A percentile compares a stretch with the other conserved stretches of the same genome.
These are phyloP conservation scores for Spisula solida DNA, from an alignment of 2,888 invertebrate species.

Conservation along the genomic window DNA sequence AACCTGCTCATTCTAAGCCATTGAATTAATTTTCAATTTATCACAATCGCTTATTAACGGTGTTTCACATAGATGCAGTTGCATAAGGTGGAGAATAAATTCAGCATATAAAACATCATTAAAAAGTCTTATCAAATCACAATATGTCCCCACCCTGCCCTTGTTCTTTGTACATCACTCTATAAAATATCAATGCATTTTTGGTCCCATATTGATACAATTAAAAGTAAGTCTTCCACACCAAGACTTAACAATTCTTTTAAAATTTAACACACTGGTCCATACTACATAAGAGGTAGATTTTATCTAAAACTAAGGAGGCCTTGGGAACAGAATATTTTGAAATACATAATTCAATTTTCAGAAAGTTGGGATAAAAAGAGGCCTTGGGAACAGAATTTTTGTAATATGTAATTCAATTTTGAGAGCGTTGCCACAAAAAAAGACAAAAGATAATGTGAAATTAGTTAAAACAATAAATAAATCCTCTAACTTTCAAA, in stretches of 20 bases:
- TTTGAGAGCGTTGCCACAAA: neutral
- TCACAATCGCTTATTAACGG: neutral
- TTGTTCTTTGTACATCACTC: neutral
- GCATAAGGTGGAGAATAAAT: neutral
- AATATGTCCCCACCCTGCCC: neutral
- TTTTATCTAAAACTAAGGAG: neutral
- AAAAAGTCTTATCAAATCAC: neutral
- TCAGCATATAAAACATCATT: neutral
- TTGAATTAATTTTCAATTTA: neutral
- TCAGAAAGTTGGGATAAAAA: neutral
- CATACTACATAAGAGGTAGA: neutral
- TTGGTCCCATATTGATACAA: conserved; percentile 11
- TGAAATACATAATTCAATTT: neutral
- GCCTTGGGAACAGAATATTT: neutral
- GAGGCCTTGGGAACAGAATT: neutral
- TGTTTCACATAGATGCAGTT: neutral
- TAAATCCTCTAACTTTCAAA: neutral
- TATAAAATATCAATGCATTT: neutral
- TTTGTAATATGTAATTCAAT: neutral
- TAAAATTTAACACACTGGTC: neutral
- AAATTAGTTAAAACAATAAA: neutral
- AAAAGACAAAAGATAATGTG: neutral
- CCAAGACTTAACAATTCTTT: neutral
- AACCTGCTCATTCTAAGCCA: no score
- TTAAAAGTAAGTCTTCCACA: neutral